Evolutionary conservation across 2,113 vertebrate genomes (phyloP), one percentile per base, ranked within the genome.

Genomic region (Brachyhypopomus gauderio): DNA sequence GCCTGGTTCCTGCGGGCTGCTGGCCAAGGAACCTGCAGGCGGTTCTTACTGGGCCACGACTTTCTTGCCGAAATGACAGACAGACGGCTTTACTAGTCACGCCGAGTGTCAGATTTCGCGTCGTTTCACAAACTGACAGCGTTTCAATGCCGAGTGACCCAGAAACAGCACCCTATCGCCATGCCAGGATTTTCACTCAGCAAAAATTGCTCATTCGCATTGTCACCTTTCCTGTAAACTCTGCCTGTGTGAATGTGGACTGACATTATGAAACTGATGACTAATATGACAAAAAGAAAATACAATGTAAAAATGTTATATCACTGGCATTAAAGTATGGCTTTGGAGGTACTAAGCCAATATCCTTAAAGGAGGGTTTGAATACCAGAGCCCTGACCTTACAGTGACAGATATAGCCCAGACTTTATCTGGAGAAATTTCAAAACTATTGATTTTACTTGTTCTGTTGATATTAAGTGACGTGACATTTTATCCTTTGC

Each of bases 11-110:
- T 81, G 55, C 67, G 73, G 78, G 83, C 83, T 7, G 9, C 23
- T 19, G 55, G 73, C 83, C 83, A 84, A 76, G 48, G 30, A 84
- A 80, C 67, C 67, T 80, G 56, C 69, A 63, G 78, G 83, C 78
- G 72, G 58, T 22, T 80, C 12, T 84, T 80, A 80, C 16, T 59
- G 45, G 17, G 66, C 17, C 5, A 75, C 41, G 36, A n/a, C 27
- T 74, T 60, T 72, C 72, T 80, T 52, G 34, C 72, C 30, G 60
- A 76, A 83, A 75, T 79, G 64, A 80, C 82, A 84, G 72, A 80
- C 67, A 64, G 55, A 60, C 66, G 19, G 38, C 79, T 72, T 72
- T 80, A 80, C 58, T 17, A 12, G 45, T 52, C 9, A 12, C 45
- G 12, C 45, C 9, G 45, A 52, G 45, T 52, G 45, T 52, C 45